phyloP scores from a whole-genome alignment of 2,888 invertebrate species.

The Cheilosia vernalis region DNA sequence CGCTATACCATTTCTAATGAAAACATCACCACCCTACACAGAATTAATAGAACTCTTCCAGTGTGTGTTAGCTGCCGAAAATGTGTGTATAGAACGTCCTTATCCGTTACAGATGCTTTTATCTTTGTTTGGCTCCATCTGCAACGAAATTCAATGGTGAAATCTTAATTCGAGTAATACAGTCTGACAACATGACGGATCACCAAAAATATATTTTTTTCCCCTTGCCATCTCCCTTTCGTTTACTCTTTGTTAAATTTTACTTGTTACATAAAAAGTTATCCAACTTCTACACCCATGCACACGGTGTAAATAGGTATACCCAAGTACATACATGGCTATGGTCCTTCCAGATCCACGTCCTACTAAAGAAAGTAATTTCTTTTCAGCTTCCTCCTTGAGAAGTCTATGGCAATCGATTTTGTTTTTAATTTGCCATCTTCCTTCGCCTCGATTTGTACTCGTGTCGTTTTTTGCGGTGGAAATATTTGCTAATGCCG shows the following conservation, averaged over 20 bases:
- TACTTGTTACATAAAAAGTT: slow-evolving; percentile 57
- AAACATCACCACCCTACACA: slow-evolving; percentile 3
- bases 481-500: slow-evolving; percentile 35
- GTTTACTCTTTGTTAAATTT: slow-evolving; percentile 38
- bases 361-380: slow-evolving; percentile 23
- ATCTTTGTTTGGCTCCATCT: slow-evolving; percentile 78
- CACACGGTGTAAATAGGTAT: slow-evolving; percentile 46
- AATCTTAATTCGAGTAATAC: slow-evolving; percentile 84
- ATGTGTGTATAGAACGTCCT: slow-evolving; percentile 14
- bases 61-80: slow-evolving; percentile 27
- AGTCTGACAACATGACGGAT: slow-evolving; percentile 84
- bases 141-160: slow-evolving; percentile 80
- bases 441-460: slow-evolving; percentile 26
- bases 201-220: slow-evolving; percentile 78
- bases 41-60: slow-evolving; percentile 34
- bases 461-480: slow-evolving; percentile 10
- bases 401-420: not conserved
- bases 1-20: not conserved
- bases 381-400: slow-evolving; percentile 4
- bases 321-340: slow-evolving; percentile 58
- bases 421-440: slow-evolving; percentile 22
- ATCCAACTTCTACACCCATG: slow-evolving; percentile 42
- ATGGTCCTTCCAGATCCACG: slow-evolving; percentile 47
- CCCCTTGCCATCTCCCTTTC: slow-evolving; percentile 17
- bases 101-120: slow-evolving; percentile 72